Conservation (phyloP, 2,888 invertebrate genomes). For the Drosophila pseudotakahashii region DNA sequence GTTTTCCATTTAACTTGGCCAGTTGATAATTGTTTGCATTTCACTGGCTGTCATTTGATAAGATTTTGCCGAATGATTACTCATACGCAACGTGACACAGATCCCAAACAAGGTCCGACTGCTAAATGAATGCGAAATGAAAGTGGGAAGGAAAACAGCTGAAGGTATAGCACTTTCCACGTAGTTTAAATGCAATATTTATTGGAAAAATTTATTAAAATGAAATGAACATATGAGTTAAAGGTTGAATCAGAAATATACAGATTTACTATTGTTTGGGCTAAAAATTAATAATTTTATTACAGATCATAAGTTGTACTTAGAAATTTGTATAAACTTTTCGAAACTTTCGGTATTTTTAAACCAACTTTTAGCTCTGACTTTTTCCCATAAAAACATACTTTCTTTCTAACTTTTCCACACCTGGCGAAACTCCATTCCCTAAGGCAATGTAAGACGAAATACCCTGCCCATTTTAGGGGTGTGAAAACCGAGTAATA, state of each 20-base stretch:
- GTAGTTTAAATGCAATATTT: neutral
- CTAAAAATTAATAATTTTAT: too few species aligned
- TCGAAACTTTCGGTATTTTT: neutral
- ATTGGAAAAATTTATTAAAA: neutral
- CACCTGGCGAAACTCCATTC: neutral
- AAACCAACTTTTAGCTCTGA: neutral
- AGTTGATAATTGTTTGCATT: slow-evolving; percentile 54
- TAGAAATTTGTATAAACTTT: too few species aligned
- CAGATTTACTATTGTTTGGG: too few species aligned
- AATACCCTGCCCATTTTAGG: slow-evolving; percentile 22
- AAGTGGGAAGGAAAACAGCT: neutral
- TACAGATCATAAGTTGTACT: too few species aligned
- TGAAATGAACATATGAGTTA: too few species aligned
- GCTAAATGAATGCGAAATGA: slow-evolving; percentile 12
- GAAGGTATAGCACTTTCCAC: neutral
- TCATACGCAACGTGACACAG: slow-evolving; percentile 39
- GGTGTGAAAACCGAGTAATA: slow-evolving; percentile 40
- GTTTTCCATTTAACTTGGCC: slow-evolving; percentile 55
- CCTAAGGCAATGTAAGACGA: slow-evolving; percentile 1
- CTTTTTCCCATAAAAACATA: neutral
- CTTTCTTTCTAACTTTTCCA: neutral
- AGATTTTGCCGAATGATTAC: slow-evolving; percentile 36
- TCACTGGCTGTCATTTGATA: slow-evolving; percentile 45
- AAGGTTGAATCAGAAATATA: too few species aligned
- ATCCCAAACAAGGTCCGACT: slow-evolving; percentile 12